Base-by-base conservation (phyloP, 1,140 invertebrate species). In the Lepidurus arcticus region DNA sequence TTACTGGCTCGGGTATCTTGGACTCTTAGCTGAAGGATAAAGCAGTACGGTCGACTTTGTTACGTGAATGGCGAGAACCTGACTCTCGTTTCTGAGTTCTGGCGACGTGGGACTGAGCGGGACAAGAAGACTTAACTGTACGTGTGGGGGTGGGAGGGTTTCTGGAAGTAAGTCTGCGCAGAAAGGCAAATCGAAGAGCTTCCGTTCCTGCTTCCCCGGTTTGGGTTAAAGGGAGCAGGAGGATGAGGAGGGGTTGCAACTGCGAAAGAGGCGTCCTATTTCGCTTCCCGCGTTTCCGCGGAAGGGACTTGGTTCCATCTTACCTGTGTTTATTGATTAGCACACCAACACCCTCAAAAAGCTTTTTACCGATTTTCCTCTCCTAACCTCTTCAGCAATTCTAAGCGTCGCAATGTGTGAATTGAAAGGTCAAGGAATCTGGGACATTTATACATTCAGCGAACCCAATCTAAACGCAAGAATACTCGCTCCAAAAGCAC, bases 291-390 rank as follows among this genome's bases (percentile, higher is more conserved):
- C 47, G 47, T 65, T 65, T 65, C 47, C 47, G 53, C 9, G 53
- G 53, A 21, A 65, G 53, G 53, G 16, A 13, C 21, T 65, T 13
- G 53, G 16, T 65, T 21, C 53, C 16, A 47, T 11, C 53, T 65
- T 65, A 65, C 53, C 53, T 65, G 53, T 65, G 53, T 21, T 65
- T 65, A 65, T 65, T 65, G 53, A 65, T 65, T 65, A 65, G 53
- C 53, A 65, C 53, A 65, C 53, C 53, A 65, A 65, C 53, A 65
- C 53, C 53, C 34, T 34, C 34, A 34, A 34, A 65, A 65, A 65
- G 53, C 21, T n/a, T 65, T 65, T 65, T 65, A 65, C 53, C 53
- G 53, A 65, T 65, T 21, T 21, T 21, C 16, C 53, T 65, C 53
- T 21, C 53, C 21, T 47, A 47, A 10, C 53, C 53, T 65, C 21